Evolutionary conservation across 2,888 invertebrate genomes (phyloP), one percentile per base, ranked within the genome.

Genomic region (Metalampra italica): DNA sequence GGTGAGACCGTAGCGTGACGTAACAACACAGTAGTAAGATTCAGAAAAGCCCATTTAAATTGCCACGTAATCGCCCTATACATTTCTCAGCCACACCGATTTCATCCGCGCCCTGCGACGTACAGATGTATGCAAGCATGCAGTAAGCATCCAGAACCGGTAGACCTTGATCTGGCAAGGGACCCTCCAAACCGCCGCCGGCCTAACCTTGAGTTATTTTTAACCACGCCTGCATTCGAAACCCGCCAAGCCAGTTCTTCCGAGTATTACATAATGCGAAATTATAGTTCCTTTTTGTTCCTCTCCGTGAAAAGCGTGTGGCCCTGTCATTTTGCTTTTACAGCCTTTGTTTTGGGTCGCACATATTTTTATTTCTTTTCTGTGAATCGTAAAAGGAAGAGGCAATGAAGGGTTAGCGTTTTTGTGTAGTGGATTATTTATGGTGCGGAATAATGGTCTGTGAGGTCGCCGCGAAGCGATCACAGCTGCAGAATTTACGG

Each of bases 261-360:
- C 88, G 81, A 83, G 78, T 86, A 82, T 89, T 89, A 86, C 78
- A 86, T 89, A 89, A 89, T 86, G 73, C 85, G 75, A 85, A 84
- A 82, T 83, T 85, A 82, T 81, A 82, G 79, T 82, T 76, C 71
- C 75, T 72, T 80, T 84, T 84, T 73, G 69, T 64, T 57, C 61
- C 53, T n/a, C 36, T 74, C 61, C 53, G 51, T 59, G 80, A 77
- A 83, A 84, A 83, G 77, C 81, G 82, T 86, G 85, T 85, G 86
- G 86, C 81, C 85, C 83, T 78, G 84, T 83, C 84, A 82, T 87
- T 86, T 87, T 68, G 72, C 76, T 82, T 84, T 82, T 84, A 74
- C 75, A 63, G 76, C 82, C 79, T 86, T 89, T 87, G 87, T 88
- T 87, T 86, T 81, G 82, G 82, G 76, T 78, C 75, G 71, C 77